A percentile compares a stretch with the other conserved stretches of the same genome.
These are phyloP conservation scores for Tragelaphus scriptus DNA, from an alignment of 2,113 vertebrate species.

Conservation along the genomic window DNA sequence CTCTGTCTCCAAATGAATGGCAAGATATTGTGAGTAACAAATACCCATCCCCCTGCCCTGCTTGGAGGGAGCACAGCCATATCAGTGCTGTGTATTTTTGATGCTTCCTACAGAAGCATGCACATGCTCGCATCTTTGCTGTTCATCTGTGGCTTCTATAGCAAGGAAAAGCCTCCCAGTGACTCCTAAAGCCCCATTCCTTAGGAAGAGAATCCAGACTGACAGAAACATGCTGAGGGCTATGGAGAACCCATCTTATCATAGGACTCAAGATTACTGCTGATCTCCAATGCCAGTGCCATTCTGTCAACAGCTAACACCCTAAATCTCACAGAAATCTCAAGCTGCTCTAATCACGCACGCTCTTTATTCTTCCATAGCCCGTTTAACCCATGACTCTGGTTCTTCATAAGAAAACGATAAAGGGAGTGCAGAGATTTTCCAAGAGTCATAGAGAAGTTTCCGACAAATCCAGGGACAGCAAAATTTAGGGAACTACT, in stretches of 20 bases:
- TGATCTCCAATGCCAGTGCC: not conserved
- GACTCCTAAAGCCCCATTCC: not conserved
- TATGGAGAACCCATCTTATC: not conserved
- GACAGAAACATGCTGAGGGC: not conserved
- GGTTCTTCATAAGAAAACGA: not conserved
- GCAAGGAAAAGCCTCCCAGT: not conserved
- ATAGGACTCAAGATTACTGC: not conserved
- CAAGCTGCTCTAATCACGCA: not conserved
- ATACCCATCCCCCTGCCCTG: not conserved
- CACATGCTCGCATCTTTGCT: not conserved
- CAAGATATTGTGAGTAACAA: conserved; percentile 6
- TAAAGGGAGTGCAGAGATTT: not conserved
- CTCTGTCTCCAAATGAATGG: not conserved
- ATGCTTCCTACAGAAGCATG: conserved; percentile 12
- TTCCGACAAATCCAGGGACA: not conserved
- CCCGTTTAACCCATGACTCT: not conserved
- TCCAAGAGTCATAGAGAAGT: not conserved
- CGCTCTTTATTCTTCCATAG: not conserved
- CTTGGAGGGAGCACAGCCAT: not conserved
- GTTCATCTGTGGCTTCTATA: not conserved
- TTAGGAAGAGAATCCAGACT: conserved; percentile 2
- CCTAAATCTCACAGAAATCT: conserved; percentile 29
- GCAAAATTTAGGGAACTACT: not conserved
- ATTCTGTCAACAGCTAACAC: conserved; percentile 16
- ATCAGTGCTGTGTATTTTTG: not conserved